phyloP scores from a whole-genome alignment of 2,888 invertebrate genomes.

The Conchocele bisecta region DNA sequence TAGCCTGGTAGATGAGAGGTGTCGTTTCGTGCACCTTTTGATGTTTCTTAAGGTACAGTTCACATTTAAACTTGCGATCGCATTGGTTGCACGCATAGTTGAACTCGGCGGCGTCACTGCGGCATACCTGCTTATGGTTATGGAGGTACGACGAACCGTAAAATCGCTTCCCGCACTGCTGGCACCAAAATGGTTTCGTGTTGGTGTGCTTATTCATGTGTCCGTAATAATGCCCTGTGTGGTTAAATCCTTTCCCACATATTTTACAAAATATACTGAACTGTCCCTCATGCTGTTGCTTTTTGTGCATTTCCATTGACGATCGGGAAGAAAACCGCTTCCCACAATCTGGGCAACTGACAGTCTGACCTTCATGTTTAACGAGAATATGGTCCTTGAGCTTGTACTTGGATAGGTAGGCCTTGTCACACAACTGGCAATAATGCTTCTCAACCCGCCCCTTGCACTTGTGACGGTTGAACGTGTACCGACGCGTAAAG shows the following conservation, averaged over 20 bases:
- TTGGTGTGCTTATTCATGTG: conserved; percentile 61
- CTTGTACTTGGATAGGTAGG: conserved; percentile 57
- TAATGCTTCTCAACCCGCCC: conserved; percentile 58
- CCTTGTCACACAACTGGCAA: conserved; percentile 57
- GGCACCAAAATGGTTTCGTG: conserved; percentile 58
- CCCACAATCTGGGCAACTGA: conserved; percentile 55
- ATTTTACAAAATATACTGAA: conserved; percentile 56
- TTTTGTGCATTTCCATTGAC: conserved; percentile 59
- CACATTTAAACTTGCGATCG: conserved; percentile 55
- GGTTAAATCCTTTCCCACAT: conserved; percentile 55
- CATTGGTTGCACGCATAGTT: conserved; percentile 42
- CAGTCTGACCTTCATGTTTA: conserved; percentile 56
- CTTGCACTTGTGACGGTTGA: conserved; percentile 54
- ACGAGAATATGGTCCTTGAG: conserved; percentile 55
- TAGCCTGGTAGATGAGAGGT: conserved; percentile 32
- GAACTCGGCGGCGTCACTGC: conserved; percentile 44
- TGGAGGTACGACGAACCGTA: conserved; percentile 57
- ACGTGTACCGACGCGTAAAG: conserved; percentile 52
- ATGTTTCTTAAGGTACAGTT: conserved; percentile 56
- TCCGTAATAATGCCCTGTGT: conserved; percentile 57
- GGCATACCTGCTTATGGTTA: conserved; percentile 57
- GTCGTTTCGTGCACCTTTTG: conserved; percentile 52
- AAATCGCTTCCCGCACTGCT: conserved; percentile 55
- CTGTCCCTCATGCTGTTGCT: conserved; percentile 56
- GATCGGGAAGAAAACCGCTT: conserved; percentile 53